Percentiles rank a stretch among this genome's conserved stretches.
Evolutionary conservation across 2,113 vertebrate genomes (phyloP).

Genomic region (Malurus alboscapulatus): DNA sequence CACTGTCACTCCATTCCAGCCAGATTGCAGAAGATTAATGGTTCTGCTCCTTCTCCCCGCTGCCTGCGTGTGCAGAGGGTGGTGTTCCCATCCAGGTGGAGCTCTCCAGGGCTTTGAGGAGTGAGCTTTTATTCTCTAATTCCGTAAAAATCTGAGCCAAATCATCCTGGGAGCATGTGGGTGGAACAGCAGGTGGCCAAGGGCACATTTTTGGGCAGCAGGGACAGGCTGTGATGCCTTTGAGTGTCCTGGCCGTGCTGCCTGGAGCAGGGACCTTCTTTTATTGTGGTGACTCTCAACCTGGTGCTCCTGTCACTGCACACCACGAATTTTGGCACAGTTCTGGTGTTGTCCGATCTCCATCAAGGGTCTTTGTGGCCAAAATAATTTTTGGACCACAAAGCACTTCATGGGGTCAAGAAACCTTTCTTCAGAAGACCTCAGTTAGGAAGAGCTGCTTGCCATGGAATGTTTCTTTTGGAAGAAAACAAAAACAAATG

Average conservation of each 20-base stretch:
- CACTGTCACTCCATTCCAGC: conserved; percentile 53
- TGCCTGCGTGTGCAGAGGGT: neutral
- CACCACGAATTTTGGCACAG: neutral
- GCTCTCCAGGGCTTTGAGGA: neutral
- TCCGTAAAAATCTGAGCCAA: neutral
- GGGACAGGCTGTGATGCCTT: neutral
- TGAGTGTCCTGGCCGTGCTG: neutral
- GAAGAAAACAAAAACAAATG: neutral
- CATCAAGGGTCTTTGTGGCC: neutral
- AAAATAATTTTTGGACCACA: neutral
- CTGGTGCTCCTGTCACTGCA: neutral
- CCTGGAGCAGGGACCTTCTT: neutral
- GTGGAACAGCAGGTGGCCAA: neutral
- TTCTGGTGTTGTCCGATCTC: neutral
- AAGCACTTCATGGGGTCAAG: neutral
- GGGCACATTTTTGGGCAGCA: neutral
- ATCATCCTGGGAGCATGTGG: rapidly evolving
- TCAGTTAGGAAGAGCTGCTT: neutral
- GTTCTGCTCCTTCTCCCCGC: neutral
- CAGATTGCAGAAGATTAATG: conserved; percentile 35
- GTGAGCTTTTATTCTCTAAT: neutral
- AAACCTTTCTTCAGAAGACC: neutral
- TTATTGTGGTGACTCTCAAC: neutral
- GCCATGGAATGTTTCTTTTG: neutral
- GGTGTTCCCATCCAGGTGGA: neutral